A percentile compares a stretch with the other conserved stretches of the same genome.
Conservation (phyloP, 2,888 invertebrate genomes). For the Leucophenga maculata region DNA sequence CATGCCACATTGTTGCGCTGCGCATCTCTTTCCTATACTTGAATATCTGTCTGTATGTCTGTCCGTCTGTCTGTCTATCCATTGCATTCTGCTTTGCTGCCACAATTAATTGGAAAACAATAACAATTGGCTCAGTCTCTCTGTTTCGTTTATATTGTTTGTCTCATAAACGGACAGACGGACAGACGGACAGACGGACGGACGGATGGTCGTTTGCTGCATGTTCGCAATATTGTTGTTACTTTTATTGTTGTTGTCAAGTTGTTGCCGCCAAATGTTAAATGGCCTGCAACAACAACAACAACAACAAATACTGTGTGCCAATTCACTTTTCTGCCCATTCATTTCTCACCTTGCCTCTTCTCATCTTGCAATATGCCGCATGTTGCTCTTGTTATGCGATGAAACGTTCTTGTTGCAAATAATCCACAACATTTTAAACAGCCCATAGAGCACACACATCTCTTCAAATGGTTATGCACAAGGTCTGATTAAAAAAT, state of each 20-base stretch:
- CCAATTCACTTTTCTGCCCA: not conserved
- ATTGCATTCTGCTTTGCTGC: not conserved
- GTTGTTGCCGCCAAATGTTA: conserved; percentile 6
- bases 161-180: not conserved
- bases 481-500: not conserved
- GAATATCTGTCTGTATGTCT: too few species aligned
- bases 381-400: too few species aligned
- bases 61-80: not conserved
- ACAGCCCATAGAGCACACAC: too few species aligned
- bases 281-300: not conserved
- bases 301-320: not conserved
- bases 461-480: too few species aligned
- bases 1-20: too few species aligned
- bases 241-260: not conserved
- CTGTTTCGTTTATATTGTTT: not conserved
- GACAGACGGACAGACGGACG: not conserved
- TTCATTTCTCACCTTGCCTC: not conserved
- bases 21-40: too few species aligned
- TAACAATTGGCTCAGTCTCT: conserved; percentile 20
- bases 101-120: conserved; percentile 32
- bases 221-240: not conserved
- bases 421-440: too few species aligned
- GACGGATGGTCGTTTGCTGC: not conserved
- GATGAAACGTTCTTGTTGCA: too few species aligned
- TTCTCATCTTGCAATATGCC: too few species aligned